phyloP scores from a whole-genome alignment of 2,113 vertebrate species.

The Cathartes aura region DNA sequence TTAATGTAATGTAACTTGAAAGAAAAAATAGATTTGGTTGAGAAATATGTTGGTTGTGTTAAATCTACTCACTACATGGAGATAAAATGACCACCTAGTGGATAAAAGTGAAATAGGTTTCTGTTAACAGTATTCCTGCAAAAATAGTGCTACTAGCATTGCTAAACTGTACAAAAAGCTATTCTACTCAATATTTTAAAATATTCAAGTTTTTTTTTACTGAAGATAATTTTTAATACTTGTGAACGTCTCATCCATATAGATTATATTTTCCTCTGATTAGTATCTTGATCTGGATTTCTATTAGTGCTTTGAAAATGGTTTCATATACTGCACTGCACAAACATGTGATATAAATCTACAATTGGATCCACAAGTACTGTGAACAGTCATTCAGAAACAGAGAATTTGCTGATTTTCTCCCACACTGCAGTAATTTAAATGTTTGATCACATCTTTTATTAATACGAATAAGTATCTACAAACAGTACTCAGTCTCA shows the following conservation, averaged over 20 bases:
- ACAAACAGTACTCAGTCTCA: neutral
- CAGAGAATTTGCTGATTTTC: slow-evolving; percentile 11
- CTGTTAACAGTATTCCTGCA: neutral
- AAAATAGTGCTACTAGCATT: neutral
- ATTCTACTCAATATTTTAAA: neutral
- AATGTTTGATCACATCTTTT: slow-evolving; percentile 15
- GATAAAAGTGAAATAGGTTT: slow-evolving; percentile 33
- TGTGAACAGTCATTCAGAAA: slow-evolving; percentile 1
- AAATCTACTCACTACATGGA: neutral
- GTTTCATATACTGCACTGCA: neutral
- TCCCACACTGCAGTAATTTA: neutral
- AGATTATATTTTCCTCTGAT: slow-evolving; percentile 36
- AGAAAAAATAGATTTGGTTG: neutral
- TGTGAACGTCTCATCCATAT: neutral
- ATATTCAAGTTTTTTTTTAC: neutral
- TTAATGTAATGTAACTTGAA: neutral
- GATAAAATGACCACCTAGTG: neutral
- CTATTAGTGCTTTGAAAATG: slow-evolving; percentile 21
- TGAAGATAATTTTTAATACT: neutral
- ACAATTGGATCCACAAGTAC: slow-evolving; percentile 2
- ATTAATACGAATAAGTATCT: slow-evolving; percentile 32
- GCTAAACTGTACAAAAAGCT: neutral
- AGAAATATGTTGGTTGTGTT: neutral
- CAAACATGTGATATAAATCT: slow-evolving; percentile 4
- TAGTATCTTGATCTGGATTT: slow-evolving; percentile 39